phyloP scores from a whole-genome alignment of 2,113 vertebrate genomes.

The Macquaria australasica region DNA sequence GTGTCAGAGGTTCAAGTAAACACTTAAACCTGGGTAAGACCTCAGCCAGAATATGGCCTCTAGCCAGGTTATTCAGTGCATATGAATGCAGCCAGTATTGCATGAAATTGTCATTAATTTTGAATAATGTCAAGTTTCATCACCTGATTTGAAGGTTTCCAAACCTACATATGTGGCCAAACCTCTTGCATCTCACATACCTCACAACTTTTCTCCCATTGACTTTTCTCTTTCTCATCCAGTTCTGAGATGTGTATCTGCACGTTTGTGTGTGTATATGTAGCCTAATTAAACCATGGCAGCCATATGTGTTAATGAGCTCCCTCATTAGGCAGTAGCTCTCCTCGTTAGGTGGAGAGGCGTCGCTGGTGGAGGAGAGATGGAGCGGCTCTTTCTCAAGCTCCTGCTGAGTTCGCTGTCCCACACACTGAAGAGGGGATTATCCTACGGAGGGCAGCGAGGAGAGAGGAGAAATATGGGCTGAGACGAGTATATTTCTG shows the following conservation, averaged over 20 bases:
- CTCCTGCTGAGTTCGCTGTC: conserved; percentile 83
- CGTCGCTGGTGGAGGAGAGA: conserved; percentile 71
- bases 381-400: conserved; percentile 70
- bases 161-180: not conserved
- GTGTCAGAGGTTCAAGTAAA: conserved; percentile 18
- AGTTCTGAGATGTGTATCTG: conserved; percentile 22
- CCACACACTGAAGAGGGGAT: conserved; percentile 73
- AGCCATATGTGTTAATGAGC: conserved; percentile 93
- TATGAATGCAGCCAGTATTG: not conserved
- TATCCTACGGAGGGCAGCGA: conserved; percentile 53
- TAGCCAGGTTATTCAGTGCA: not conserved
- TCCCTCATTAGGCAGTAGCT: conserved; percentile 88
- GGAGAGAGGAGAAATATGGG: conserved; percentile 26
- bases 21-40: conserved; percentile 31
- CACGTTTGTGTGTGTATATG: conserved; percentile 21
- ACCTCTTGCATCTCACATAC: conserved; percentile 33
- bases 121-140: not conserved
- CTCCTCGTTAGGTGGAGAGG: conserved; percentile 88
- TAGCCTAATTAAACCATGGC: conserved; percentile 92
- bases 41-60: conserved; percentile 3
- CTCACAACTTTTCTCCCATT: conserved; percentile 51
- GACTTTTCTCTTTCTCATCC: conserved; percentile 47
- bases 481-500: conserved; percentile 42
- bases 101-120: not conserved
- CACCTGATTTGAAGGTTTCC: not conserved